Conservation (phyloP, 2,888 invertebrate species). For the Fissipunctia ypsillon region DNA sequence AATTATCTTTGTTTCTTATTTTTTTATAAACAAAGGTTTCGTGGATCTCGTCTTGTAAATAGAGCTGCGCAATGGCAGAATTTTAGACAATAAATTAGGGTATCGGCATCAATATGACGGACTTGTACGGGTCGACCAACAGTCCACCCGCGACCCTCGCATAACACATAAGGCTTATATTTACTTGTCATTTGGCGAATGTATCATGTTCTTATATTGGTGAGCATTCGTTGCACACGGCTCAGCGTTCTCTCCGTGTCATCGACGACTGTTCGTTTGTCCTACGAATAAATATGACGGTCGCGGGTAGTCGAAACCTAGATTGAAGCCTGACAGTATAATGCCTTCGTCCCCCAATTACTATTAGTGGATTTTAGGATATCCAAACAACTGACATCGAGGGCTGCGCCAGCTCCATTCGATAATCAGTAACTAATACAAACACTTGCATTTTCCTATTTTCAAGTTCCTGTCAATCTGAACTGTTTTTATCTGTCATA, state of each 20-base stretch:
- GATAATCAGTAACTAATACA: background rate
- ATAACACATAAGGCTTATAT: background rate
- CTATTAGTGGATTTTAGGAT: background rate
- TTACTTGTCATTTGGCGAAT: background rate
- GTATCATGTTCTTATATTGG: no score
- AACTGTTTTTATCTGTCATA: constrained; percentile 42
- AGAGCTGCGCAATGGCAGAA: no score
- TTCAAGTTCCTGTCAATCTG: constrained; percentile 10
- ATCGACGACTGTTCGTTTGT: background rate
- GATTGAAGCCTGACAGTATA: background rate
- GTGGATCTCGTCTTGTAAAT: background rate
- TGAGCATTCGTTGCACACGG: background rate
- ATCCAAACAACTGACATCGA: background rate
- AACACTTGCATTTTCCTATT: constrained; percentile 17
- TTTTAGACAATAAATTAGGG: background rate
- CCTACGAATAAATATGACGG: background rate
- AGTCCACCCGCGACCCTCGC: background rate
- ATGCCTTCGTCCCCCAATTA: background rate
- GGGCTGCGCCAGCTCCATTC: background rate
- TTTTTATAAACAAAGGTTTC: background rate
- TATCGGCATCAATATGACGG: background rate
- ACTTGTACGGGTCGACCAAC: no score
- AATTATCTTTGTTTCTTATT: background rate
- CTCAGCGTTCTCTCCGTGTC: background rate
- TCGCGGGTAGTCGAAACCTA: background rate